phyloP scores from a whole-genome alignment of 2,888 invertebrate species.

The Hirtodrosophila alboralis region DNA sequence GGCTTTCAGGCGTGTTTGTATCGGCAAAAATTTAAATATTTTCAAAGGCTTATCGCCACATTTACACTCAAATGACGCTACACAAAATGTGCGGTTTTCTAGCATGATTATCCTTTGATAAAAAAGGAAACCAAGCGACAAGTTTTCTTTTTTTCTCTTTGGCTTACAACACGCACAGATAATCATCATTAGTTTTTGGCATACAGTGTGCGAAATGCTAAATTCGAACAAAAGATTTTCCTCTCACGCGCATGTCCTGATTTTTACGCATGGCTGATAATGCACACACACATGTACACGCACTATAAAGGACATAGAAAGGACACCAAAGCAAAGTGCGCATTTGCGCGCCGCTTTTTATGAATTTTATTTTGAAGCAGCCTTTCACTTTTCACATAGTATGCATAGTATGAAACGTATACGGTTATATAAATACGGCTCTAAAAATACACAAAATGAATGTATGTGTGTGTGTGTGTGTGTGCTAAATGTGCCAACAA shows the following conservation, averaged over 20 bases:
- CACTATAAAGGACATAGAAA: conserved; percentile 41
- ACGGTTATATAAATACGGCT: conserved; percentile 14
- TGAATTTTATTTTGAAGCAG: conserved; percentile 42
- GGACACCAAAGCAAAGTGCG: conserved; percentile 56
- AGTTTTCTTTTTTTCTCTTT: conserved; percentile 22
- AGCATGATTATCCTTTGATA: conserved; percentile 44
- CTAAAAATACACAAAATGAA: conserved; percentile 26
- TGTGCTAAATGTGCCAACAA: conserved; percentile 56
- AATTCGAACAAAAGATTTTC: conserved; percentile 57
- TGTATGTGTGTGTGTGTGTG: conserved; percentile 40
- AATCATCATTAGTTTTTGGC: conserved; percentile 60
- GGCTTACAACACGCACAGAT: conserved; percentile 29
- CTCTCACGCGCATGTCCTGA: conserved; percentile 70
- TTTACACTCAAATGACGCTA: conserved; percentile 58
- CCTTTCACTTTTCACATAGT: conserved; percentile 49
- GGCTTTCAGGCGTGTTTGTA: neutral
- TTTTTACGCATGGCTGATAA: conserved; percentile 73
- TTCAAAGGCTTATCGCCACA: conserved; percentile 49
- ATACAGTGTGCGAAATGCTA: conserved; percentile 30
- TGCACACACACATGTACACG: conserved; percentile 40
- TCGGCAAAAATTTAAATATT: conserved; percentile 15
- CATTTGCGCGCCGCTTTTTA: conserved; percentile 59
- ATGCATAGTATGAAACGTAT: too few relatives aligned
- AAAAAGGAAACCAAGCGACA: conserved; percentile 8
- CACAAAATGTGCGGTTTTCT: conserved; percentile 33